Conservation (phyloP, 2,888 invertebrate species). For the Nephrotoma guestfalica region DNA sequence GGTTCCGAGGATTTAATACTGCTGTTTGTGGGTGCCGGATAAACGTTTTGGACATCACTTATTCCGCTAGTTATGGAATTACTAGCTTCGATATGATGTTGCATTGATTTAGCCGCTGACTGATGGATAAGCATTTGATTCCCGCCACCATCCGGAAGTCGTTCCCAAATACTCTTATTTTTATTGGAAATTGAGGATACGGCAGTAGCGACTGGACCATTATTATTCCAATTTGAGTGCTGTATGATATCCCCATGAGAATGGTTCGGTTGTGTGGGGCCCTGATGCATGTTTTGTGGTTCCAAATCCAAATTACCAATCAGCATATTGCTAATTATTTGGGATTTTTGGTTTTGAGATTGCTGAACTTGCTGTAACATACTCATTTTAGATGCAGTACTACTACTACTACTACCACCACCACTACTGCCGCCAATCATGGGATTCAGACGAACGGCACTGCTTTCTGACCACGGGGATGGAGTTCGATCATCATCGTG, state of each 20-base stretch:
- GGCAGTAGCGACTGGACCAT: not conserved
- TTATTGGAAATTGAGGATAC: not conserved
- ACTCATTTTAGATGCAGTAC: not conserved
- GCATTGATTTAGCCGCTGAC: not conserved
- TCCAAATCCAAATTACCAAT: constrained; percentile 5
- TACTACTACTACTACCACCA: constrained; percentile 8
- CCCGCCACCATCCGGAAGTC: not conserved
- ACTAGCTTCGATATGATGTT: not conserved
- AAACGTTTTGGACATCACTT: not conserved
- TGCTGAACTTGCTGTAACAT: constrained; percentile 5
- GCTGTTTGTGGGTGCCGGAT: not conserved
- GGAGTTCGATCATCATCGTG: not conserved
- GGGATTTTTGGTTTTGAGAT: constrained; percentile 8
- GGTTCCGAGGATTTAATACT: not conserved
- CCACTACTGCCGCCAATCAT: constrained; percentile 8
- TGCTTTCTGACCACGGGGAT: not conserved
- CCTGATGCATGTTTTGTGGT: constrained; percentile 10
- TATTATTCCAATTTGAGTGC: not conserved
- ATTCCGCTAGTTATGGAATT: not conserved
- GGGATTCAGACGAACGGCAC: not conserved
- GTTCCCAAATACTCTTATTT: not conserved
- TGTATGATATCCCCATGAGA: not conserved
- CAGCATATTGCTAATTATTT: not conserved
- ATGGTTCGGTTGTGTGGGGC: not conserved
- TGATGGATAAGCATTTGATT: not conserved